Percentiles rank a stretch among this genome's conserved stretches.
These are phyloP conservation scores for Pseudomyrmex sp. DNA, from an alignment of 1,140 invertebrate species.

Conservation along the genomic window DNA sequence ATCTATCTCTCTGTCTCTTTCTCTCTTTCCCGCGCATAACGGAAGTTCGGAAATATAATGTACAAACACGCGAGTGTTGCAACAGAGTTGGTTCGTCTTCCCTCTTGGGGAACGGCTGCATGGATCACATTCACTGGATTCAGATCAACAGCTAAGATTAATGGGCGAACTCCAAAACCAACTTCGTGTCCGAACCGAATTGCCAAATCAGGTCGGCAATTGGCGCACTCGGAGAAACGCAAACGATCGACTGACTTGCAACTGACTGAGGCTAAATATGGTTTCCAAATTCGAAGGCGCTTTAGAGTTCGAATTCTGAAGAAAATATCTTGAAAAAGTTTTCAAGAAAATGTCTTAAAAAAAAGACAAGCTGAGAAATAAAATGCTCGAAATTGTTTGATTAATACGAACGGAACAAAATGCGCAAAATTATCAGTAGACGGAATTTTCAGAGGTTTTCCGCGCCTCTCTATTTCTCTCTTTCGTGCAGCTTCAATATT, in stretches of 20 bases:
- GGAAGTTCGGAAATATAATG: conserved; percentile 7
- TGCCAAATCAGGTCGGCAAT: conserved; percentile 25
- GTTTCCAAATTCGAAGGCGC: neutral
- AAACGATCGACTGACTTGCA: conserved; percentile 8
- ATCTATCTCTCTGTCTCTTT: neutral
- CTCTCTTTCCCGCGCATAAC: neutral
- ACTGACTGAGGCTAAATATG: neutral
- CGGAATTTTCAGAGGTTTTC: neutral
- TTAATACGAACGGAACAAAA: neutral
- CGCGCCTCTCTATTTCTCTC: neutral
- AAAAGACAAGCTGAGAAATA: too few relatives aligned
- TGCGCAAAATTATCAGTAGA: neutral
- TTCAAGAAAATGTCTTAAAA: too few relatives aligned
- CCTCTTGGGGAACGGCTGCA: neutral
- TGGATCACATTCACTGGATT: conserved; percentile 24
- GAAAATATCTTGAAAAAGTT: neutral
- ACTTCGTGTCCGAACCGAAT: conserved; percentile 31
- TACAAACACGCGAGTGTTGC: neutral
- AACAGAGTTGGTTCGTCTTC: neutral
- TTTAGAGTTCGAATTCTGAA: neutral
- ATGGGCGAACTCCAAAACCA: conserved; percentile 40
- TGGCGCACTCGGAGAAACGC: neutral
- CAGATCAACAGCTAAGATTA: conserved; percentile 42
- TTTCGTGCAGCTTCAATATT: neutral
- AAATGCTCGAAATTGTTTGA: too few relatives aligned